A percentile compares a stretch with the other conserved stretches of the same genome.
Conservation (phyloP, 2,113 vertebrate species). For the Circaetus cinerascens region DNA sequence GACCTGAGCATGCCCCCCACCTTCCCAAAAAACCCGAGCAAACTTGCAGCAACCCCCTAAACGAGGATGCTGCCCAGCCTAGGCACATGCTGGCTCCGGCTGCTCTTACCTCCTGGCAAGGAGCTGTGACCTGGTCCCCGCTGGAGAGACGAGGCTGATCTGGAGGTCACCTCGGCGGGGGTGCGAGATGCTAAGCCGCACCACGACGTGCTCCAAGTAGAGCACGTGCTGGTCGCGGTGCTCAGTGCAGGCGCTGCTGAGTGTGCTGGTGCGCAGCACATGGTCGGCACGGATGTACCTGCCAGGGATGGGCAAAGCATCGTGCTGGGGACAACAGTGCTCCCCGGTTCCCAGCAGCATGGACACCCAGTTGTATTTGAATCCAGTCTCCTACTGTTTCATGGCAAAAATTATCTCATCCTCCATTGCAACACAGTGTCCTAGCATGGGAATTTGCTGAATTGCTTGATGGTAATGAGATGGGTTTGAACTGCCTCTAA, state of each 20-base stretch:
- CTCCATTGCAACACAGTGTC: background rate
- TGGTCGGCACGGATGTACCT: conserved; percentile 86
- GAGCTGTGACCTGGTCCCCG: conserved; percentile 86
- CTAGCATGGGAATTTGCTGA: background rate
- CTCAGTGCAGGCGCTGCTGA: conserved; percentile 78
- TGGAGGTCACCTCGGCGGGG: conserved; percentile 89
- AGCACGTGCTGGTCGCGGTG: conserved; percentile 77
- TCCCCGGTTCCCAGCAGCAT: background rate
- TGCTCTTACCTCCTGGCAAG: conserved; percentile 82
- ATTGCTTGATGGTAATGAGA: background rate
- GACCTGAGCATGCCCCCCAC: accelerated
- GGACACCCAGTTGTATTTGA: accelerated
- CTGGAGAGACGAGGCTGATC: conserved; percentile 86
- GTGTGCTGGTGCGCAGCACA: conserved; percentile 74
- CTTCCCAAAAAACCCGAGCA: accelerated
- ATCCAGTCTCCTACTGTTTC: background rate
- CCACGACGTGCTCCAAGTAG: conserved; percentile 87
- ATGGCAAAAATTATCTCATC: background rate
- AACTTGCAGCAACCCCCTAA: background rate
- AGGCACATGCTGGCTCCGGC: accelerated
- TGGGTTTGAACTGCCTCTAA: background rate
- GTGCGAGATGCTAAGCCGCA: conserved; percentile 80
- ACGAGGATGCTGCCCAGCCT: background rate
- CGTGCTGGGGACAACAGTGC: accelerated
- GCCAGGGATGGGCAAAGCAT: background rate